phyloP scores from a whole-genome alignment of 1,140 invertebrate genomes.

The Apis mellifera region Amel_HAv3.1 CM009935.2:3843501-3844000 shows the following conservation, averaged over 20 bases:
- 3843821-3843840: too few species aligned
- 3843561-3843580: constrained; percentile 13
- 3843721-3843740: background rate
- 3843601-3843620: constrained; percentile 16
- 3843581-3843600: constrained; percentile 12
- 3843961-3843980: too few species aligned
- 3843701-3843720: background rate
- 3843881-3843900: too few species aligned
- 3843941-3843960: too few species aligned
- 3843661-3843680: background rate
- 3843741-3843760: background rate
- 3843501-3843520: background rate
- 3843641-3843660: background rate
- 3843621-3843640: background rate
- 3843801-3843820: too few species aligned
- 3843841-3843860: too few species aligned
- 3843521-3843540: constrained; percentile 34
- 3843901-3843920: too few species aligned
- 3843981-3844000: too few species aligned
- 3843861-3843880: too few species aligned
- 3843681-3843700: background rate
- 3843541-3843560: constrained; percentile 29
- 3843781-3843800: too few species aligned
- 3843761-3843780: too few species aligned
- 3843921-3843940: too few species aligned